Conservation (phyloP, 1,140 invertebrate species). For the Asobara japonica region DNA sequence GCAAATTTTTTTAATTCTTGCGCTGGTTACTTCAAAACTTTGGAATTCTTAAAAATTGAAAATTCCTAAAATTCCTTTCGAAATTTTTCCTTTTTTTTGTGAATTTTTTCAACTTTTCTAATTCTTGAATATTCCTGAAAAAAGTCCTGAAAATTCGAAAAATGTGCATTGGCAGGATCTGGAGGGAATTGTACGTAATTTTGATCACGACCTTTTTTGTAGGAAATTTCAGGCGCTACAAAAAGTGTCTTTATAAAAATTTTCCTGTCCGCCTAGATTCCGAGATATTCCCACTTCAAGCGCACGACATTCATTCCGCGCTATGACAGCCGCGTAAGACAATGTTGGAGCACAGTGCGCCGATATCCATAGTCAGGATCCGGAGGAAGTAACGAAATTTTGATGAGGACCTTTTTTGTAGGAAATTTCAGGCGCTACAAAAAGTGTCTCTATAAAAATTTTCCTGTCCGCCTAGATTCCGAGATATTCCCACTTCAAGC, state of each 20-base stretch:
- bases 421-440: not conserved
- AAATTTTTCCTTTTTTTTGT: too few relatives aligned
- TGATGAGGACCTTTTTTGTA: not conserved
- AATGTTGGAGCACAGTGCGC: too few relatives aligned
- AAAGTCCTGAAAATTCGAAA: not conserved
- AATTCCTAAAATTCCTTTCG: too few relatives aligned
- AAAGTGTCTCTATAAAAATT: not conserved
- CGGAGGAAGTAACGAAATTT: not conserved
- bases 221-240: not conserved
- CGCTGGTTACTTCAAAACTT: too few relatives aligned
- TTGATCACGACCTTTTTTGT: not conserved
- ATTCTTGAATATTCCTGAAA: too few relatives aligned
- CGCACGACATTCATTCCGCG: not conserved
- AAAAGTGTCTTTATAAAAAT: not conserved
- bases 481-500: not conserved
- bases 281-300: not conserved
- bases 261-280: not conserved
- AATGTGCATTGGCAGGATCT: not conserved
- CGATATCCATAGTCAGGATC: not conserved
- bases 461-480: not conserved
- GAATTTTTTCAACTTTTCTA: too few relatives aligned
- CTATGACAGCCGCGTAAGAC: not conserved
- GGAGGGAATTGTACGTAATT: not conserved
- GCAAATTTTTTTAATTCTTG: too few relatives aligned
- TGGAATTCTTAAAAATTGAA: not conserved